Conservation (phyloP, 1,140 invertebrate species). For the Littorina saxatilis region DNA sequence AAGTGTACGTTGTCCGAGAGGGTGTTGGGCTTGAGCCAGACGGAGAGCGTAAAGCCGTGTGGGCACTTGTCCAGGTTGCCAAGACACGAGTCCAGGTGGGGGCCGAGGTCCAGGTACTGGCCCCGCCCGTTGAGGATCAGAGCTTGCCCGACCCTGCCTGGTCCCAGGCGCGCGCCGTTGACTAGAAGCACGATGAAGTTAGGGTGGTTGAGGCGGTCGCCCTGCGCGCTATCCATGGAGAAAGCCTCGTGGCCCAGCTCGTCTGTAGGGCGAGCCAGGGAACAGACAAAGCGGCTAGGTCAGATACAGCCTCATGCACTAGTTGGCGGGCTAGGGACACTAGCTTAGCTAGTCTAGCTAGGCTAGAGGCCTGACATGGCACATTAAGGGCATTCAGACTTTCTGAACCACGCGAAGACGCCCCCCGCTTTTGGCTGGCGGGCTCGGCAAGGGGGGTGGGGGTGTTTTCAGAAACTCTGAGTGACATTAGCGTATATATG, state of each 20-base stretch:
- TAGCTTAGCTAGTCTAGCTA: too few relatives aligned
- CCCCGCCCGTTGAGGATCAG: slow-evolving; percentile 62
- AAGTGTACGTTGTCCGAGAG: slow-evolving; percentile 63
- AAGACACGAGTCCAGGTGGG: slow-evolving; percentile 65
- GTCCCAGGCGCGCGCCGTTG: slow-evolving; percentile 62
- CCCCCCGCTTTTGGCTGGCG: too few relatives aligned
- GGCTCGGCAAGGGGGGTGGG: too few relatives aligned
- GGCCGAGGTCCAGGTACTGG: slow-evolving; percentile 68
- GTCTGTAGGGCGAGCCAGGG: slow-evolving; percentile 49
- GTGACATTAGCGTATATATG: too few relatives aligned
- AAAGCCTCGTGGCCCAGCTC: slow-evolving; percentile 69
- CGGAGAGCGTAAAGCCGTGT: slow-evolving; percentile 70
- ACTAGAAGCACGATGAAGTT: slow-evolving; percentile 65
- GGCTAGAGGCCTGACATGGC: too few relatives aligned
- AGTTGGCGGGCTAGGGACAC: slow-evolving; percentile 1
- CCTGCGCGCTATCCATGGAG: slow-evolving; percentile 66
- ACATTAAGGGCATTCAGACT: too few relatives aligned
- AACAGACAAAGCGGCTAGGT: slow-evolving; percentile 34
- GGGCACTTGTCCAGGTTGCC: slow-evolving; percentile 69
- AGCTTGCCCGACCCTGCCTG: slow-evolving; percentile 65
- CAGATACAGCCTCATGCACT: slow-evolving; percentile 28
- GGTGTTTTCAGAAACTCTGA: too few relatives aligned
- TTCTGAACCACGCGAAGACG: too few relatives aligned
- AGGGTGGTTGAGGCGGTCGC: slow-evolving; percentile 55
- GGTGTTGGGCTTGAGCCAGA: slow-evolving; percentile 65